Evolutionary conservation across 2,113 vertebrate genomes (phyloP).

Genomic region (Limanda limanda): DNA sequence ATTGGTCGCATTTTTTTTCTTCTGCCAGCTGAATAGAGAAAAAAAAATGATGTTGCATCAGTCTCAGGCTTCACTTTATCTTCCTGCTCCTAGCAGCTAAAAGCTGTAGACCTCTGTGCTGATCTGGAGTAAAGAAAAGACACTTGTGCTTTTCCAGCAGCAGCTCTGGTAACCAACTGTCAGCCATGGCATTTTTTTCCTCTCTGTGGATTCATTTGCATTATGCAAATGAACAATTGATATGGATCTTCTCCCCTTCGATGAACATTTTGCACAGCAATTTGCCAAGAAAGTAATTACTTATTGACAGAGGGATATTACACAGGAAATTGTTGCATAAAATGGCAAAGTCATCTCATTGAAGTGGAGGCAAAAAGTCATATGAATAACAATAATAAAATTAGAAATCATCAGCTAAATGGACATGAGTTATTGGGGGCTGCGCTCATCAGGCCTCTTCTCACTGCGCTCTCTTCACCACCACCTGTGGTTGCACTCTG

Average conservation of each 20-base stretch:
- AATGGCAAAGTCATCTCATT: conserved; percentile 63
- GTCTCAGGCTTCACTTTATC: conserved; percentile 33
- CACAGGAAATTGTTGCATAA: conserved; percentile 78
- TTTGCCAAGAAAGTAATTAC: conserved; percentile 81
- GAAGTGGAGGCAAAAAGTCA: conserved; percentile 46
- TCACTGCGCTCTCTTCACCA: conserved; percentile 16
- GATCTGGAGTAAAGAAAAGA: conserved; percentile 40
- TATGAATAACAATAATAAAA: conserved; percentile 55
- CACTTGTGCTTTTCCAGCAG: conserved; percentile 64
- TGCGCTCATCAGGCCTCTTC: conserved; percentile 34
- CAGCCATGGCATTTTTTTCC: conserved; percentile 47
- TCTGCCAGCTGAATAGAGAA: background rate
- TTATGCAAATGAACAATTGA: conserved; percentile 76
- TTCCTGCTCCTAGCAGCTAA: conserved; percentile 21
- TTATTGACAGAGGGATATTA: conserved; percentile 82
- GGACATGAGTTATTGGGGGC: conserved; percentile 53
- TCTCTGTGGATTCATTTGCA: conserved; percentile 70
- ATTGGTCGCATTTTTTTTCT: conserved; percentile 10
- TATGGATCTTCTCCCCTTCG: conserved; percentile 75
- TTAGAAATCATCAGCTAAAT: conserved; percentile 61
- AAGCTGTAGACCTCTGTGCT: conserved; percentile 54
- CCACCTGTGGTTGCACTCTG: conserved; percentile 69
- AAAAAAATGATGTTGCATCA: background rate
- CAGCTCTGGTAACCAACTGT: conserved; percentile 56
- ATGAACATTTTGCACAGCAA: conserved; percentile 77